Base-by-base conservation (phyloP, 2,888 invertebrate genomes). In the Merodon equestris region DNA sequence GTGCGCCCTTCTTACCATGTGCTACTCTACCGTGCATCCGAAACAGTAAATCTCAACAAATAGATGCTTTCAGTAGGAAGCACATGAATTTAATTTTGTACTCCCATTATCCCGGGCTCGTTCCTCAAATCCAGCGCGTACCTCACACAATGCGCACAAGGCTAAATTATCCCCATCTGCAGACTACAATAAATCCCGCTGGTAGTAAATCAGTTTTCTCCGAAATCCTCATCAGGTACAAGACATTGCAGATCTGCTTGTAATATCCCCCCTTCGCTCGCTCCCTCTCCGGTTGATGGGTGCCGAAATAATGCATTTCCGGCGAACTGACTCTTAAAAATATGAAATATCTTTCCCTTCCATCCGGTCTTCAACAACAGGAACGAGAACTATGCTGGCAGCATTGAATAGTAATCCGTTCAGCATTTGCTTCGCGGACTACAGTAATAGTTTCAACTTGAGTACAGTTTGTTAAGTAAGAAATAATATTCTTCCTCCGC, bases 211-310 rank as follows among this genome's bases (percentile, higher is more conserved):
- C 57, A 68, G 40, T 63, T 73, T 45, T 18, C 77, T 27, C 51
- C 17, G 73, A 73, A 77, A 73, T 77, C 67, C 77, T 63, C 77
- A 79, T 79, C 73, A 73, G 77, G 77, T 73, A 73, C 63, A 72
- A 73, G 63, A 68, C 48, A 57, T 77, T 27, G 27, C 27, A 58
- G 57, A 63, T 72, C 51, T 42, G 58, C 19, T 18, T 36, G 42
- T 66, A 27, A 27, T 67, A 48, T 9, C 9, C 48, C 17, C 53
- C 45, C 7, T 4, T 44, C 51, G 10, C 9, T n/a, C 45, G 34
- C 47, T 13, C 40, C 44, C 47, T 48, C 44, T 50, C 67, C 27
- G 27, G 27, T 27, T 2, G 27, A 4, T 27, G 27, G 2, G 2
- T 7, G 53, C 42, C 63, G 27, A 34, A 67, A 61, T 67, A 57